phyloP scores from a whole-genome alignment of 37 sponge, comb jelly and placozoan species.

The Theonella swinhoei region DNA sequence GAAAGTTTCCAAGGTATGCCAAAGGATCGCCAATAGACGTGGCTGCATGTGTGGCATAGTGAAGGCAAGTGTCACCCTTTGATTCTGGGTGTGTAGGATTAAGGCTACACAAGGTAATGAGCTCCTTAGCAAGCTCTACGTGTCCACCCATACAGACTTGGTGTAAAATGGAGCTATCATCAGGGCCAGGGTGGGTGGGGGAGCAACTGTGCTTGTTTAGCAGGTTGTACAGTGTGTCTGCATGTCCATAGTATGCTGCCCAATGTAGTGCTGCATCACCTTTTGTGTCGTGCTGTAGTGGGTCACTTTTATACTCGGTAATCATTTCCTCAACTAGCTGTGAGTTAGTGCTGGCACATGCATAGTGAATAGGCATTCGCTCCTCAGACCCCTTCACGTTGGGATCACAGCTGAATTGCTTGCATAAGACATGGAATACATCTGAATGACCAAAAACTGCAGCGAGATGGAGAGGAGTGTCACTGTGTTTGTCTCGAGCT shows the following conservation, averaged over 20 bases:
- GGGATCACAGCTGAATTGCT: background rate
- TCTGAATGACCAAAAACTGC: background rate
- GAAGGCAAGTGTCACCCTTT: background rate
- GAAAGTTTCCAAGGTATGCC: background rate
- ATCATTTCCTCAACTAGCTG: background rate
- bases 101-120: background rate
- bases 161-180: background rate
- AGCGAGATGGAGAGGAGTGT: background rate
- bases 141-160: background rate
- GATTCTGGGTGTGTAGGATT: background rate
- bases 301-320: background rate
- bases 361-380: background rate
- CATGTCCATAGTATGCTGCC: background rate
- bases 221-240: background rate
- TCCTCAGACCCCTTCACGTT: background rate
- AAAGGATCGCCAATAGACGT: background rate
- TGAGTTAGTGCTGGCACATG: background rate
- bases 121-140: background rate
- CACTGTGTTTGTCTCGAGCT: background rate
- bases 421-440: background rate
- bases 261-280: background rate
- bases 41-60: background rate
- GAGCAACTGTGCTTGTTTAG: background rate
- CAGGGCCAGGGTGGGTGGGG: background rate
- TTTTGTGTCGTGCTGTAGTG: background rate